These are phyloP conservation scores for Sicus ferrugineus DNA, from an alignment of 2,888 invertebrate genomes.

Conservation along the genomic window DNA sequence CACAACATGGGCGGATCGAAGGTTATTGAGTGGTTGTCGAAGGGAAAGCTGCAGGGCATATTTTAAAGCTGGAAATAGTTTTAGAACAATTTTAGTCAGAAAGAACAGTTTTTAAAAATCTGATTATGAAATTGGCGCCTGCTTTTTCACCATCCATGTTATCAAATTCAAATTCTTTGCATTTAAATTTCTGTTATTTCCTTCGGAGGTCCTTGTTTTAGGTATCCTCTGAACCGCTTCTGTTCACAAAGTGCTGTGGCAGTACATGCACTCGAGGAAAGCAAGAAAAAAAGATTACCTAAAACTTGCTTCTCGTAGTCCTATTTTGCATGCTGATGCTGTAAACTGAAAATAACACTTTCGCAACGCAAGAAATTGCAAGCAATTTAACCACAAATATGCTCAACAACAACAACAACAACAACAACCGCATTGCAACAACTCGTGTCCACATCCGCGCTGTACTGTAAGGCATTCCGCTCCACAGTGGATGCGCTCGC, in stretches of 20 bases:
- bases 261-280: conserved; percentile 9
- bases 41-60: no score
- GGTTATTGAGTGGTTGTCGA: no score
- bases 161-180: no score
- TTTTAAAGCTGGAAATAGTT: no score
- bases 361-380: conserved; percentile 27
- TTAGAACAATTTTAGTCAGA: no score
- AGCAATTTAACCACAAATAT: conserved; percentile 9
- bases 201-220: background rate
- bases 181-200: no score
- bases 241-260: background rate
- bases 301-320: conserved; percentile 1
- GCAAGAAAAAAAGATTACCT: conserved; percentile 23
- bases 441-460: background rate
- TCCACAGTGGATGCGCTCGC: conserved; percentile 33
- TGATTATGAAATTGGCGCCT: no score
- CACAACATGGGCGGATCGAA: conserved; percentile 38
- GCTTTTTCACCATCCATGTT: no score
- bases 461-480: no score
- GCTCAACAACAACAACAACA: background rate
- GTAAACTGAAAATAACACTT: conserved; percentile 35
- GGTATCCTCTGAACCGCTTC: background rate
- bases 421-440: conserved; percentile 11
- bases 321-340: conserved; percentile 34
- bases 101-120: no score